phyloP scores from a whole-genome alignment of 1,140 invertebrate species.

The Drosophila watanabei region DNA sequence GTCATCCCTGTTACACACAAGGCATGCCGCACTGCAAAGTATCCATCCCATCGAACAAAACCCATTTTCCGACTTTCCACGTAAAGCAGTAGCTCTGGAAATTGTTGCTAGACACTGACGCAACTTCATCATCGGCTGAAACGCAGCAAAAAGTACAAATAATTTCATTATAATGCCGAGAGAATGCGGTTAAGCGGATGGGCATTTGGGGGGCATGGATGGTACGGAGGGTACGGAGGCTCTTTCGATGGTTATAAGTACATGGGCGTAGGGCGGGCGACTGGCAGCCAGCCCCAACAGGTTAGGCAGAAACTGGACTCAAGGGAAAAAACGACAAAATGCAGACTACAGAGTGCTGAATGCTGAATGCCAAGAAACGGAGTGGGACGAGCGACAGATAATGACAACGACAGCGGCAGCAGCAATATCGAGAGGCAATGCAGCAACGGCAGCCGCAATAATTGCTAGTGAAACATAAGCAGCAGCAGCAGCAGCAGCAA shows the following conservation, averaged over 20 bases:
- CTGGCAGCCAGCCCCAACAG: constrained; percentile 25
- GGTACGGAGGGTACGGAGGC: background rate
- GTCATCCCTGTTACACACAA: background rate
- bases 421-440: constrained; percentile 12
- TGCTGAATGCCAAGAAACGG: constrained; percentile 35
- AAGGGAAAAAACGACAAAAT: constrained; percentile 15
- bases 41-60: background rate
- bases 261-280: constrained; percentile 1
- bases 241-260: constrained; percentile 1
- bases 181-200: constrained; percentile 3
- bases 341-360: constrained; percentile 11
- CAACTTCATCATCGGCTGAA: constrained; percentile 31
- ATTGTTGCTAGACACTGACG: constrained; percentile 15
- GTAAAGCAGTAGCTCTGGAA: constrained; percentile 6
- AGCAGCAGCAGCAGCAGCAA: constrained; percentile 21
- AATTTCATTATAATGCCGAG: constrained; percentile 78
- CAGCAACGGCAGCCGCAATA: constrained; percentile 16
- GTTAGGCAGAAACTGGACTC: constrained; percentile 30
- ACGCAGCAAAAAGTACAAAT: constrained; percentile 74
- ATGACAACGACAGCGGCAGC: constrained; percentile 9
- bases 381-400: constrained; percentile 45
- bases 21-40: background rate
- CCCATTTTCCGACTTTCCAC: constrained; percentile 35
- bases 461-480: constrained; percentile 39
- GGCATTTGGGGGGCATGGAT: too few species aligned